Evolutionary conservation across 2,888 invertebrate species (phyloP), one percentile per base, ranked within the genome.

Genomic region (Drosophila peninsularis): DNA sequence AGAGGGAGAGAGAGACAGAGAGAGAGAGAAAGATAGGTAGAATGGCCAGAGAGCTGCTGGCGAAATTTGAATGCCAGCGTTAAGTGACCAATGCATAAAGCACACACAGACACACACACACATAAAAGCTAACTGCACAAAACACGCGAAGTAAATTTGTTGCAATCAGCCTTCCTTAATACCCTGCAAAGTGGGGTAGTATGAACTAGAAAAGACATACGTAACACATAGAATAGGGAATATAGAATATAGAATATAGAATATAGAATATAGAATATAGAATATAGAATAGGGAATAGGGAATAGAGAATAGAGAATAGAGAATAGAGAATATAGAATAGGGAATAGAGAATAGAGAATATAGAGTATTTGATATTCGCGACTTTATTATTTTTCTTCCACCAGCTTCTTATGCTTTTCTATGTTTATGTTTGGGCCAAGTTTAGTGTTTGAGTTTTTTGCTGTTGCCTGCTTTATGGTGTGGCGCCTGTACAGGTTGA

Each of bases 31-130:
- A 62, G 37, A 24, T 4, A 62, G 62, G 52, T 53, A 30, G 63
- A 62, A 60, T 55, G 56, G 44, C 75, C 36, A 56, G 32, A 70
- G 44, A 41, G 63, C 61, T 71, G 68, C 27, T 55, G 49, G 53
- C 63, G 58, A 69, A 75, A 86, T 88, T 75, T 88, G 89, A 80
- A 73, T 78, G 71, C 63, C 76, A 72, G 63, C 70, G 72, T 55
- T 86, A 78, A 83, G 75, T 82, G 88, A 75, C 64, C 72, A 70
- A 66, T 56, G 58, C 52, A 55, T 32, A 55, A 56, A 36, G 55
- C 45, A 45, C 36, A 49, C 41, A 55, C 11, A 37, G 24, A 19
- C 10, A 50, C 21, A 61, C 44, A 52, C 36, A 27, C 14, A 47
- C 2, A 21, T 7, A 21, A 13, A 45, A 30, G 11, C 10, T 1